These are phyloP conservation scores for Alectura lathami DNA, from an alignment of 2,113 vertebrate genomes.

Conservation along the genomic window DNA sequence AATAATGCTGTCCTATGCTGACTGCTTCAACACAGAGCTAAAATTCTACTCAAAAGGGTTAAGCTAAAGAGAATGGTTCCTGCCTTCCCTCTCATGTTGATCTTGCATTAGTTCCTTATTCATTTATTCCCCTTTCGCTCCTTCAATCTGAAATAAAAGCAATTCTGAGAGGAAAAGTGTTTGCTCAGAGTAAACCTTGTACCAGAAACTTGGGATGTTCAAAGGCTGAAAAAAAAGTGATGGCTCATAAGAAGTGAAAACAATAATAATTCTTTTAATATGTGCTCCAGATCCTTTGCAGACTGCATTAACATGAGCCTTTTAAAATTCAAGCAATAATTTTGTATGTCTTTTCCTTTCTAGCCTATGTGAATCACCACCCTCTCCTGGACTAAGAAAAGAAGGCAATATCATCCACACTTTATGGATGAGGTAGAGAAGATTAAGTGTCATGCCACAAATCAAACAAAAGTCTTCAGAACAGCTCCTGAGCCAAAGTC, in stretches of 20 bases:
- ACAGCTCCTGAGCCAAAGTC: not conserved
- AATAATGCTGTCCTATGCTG: not conserved
- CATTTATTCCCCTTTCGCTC: not conserved
- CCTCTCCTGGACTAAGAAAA: not conserved
- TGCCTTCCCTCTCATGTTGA: not conserved
- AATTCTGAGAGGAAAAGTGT: not conserved
- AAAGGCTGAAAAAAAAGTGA: not conserved
- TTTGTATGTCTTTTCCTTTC: not conserved
- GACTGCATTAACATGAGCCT: not conserved
- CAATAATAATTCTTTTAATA: conserved; percentile 34
- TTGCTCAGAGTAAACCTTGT: conserved; percentile 29
- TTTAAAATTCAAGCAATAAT: conserved; percentile 50
- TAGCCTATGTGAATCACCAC: conserved; percentile 25
- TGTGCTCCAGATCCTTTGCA: not conserved
- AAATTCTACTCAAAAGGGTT: not conserved
- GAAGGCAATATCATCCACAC: not conserved
- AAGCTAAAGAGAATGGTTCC: not conserved
- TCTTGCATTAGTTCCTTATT: not conserved
- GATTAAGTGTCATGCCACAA: conserved; percentile 12
- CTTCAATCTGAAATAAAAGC: not conserved
- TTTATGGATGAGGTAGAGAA: conserved; percentile 17
- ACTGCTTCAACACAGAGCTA: not conserved
- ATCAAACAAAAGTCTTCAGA: conserved; percentile 17
- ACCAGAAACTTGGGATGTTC: not conserved
- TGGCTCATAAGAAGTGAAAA: conserved; percentile 19